Conservation (phyloP, 2,113 vertebrate genomes). For the Forbesichthys papilliferus region DNA sequence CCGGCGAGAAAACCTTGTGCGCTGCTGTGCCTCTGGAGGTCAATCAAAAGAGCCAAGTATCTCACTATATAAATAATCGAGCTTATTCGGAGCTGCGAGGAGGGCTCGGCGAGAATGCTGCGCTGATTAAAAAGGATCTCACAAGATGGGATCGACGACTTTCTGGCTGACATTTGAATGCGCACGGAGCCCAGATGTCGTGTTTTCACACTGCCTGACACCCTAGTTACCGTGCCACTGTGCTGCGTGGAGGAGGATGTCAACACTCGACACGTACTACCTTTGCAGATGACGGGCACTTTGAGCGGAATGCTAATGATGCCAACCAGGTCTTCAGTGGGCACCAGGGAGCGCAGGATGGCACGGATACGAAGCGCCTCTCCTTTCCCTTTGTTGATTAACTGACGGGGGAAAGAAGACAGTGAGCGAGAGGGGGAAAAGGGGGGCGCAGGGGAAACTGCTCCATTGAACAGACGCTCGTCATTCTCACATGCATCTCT, state of each 20-base stretch:
- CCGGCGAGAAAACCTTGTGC: constrained; percentile 37
- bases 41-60: constrained; percentile 62
- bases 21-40: constrained; percentile 54
- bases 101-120: constrained; percentile 48
- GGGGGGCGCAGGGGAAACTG: too few relatives aligned
- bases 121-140: constrained; percentile 68
- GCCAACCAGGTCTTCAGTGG: constrained; percentile 94
- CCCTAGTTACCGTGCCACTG: neutral
- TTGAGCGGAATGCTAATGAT: constrained; percentile 97
- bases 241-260: neutral
- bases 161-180: constrained; percentile 13
- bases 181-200: constrained; percentile 12
- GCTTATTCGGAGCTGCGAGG: constrained; percentile 51
- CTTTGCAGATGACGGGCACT: constrained; percentile 92
- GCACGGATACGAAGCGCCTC: constrained; percentile 96
- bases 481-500: constrained; percentile 88
- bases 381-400: constrained; percentile 98
- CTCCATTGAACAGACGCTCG: neutral
- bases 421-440: neutral
- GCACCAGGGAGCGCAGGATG: constrained; percentile 96
- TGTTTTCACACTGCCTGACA: neutral
- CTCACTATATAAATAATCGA: constrained; percentile 51
- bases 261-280: constrained; percentile 61
- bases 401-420: constrained; percentile 66
- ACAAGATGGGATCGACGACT: constrained; percentile 53